These are phyloP conservation scores for Mobula birostris DNA, from an alignment of 2,113 vertebrate genomes.

Conservation along the genomic window DNA sequence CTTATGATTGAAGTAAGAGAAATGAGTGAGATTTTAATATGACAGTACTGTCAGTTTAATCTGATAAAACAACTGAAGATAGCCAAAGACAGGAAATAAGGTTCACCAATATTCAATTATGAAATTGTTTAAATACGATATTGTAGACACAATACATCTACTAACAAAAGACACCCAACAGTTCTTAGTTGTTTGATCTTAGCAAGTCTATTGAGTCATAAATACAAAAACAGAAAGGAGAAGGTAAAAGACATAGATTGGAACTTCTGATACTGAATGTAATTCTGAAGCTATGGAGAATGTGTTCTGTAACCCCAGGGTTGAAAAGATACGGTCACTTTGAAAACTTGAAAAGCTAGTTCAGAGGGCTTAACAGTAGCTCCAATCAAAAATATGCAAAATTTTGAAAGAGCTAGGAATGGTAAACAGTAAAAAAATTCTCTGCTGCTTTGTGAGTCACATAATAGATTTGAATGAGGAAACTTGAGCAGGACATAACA, in stretches of 20 bases:
- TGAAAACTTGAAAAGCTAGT: not conserved
- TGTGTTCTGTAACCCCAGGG: not conserved
- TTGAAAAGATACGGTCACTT: not conserved
- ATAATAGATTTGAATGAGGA: no score
- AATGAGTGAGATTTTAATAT: no score
- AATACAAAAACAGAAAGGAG: not conserved
- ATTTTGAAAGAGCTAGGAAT: not conserved
- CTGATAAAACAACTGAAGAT: not conserved
- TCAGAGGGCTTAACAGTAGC: not conserved
- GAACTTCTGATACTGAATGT: not conserved
- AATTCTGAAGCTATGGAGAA: not conserved
- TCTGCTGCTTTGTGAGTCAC: not conserved
- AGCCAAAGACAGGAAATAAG: not conserved
- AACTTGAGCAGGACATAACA: not conserved
- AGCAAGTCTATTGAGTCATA: not conserved
- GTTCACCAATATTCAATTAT: not conserved
- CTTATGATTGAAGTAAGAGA: no score
- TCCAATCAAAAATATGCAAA: not conserved
- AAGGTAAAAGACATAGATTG: not conserved
- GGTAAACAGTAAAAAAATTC: not conserved
- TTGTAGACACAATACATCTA: not conserved
- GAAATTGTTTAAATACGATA: not conserved
- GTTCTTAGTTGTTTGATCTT: not conserved
- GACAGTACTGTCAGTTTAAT: not conserved
- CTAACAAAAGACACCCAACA: not conserved